Evolutionary conservation across 2,888 invertebrate genomes (phyloP).

Genomic region (Lymantria monacha): DNA sequence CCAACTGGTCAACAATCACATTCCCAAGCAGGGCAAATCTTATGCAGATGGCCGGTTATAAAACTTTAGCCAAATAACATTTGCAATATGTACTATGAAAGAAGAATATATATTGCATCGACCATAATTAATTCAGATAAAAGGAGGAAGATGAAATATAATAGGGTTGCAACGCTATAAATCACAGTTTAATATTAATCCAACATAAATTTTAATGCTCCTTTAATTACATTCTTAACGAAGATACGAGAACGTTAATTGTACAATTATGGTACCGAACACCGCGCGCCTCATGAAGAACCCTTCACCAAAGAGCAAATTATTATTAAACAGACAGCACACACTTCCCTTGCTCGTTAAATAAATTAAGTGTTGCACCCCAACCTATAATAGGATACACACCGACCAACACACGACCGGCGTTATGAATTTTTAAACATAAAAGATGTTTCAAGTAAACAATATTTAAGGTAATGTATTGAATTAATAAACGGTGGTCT

Average conservation of each 20-base stretch:
- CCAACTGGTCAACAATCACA: too few species aligned
- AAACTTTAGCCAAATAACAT: too few species aligned
- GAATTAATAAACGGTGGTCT: neutral
- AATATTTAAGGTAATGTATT: neutral
- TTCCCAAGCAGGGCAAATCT: too few species aligned
- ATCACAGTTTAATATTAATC: neutral
- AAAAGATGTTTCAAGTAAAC: slow-evolving; percentile 9
- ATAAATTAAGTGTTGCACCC: slow-evolving; percentile 31
- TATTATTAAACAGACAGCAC: slow-evolving; percentile 32
- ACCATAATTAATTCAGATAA: too few species aligned
- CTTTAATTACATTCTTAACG: neutral
- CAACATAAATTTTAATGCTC: neutral
- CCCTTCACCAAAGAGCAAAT: slow-evolving; percentile 21
- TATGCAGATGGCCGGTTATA: too few species aligned
- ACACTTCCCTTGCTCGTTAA: slow-evolving; percentile 24
- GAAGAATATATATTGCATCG: too few species aligned
- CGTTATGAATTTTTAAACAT: slow-evolving; percentile 22
- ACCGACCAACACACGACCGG: neutral
- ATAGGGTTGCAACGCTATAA: too few species aligned
- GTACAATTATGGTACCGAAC: neutral
- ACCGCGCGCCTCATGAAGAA: neutral
- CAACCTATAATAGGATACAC: slow-evolving; percentile 10
- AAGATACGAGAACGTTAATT: neutral
- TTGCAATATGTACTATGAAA: too few species aligned
- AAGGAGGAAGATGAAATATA: too few species aligned